Evolutionary conservation across 2,797 vertebrate genomes (phyloP), one percentile per base, ranked within the genome.

Genomic region (Aselliscus stoliczkanus): DNA sequence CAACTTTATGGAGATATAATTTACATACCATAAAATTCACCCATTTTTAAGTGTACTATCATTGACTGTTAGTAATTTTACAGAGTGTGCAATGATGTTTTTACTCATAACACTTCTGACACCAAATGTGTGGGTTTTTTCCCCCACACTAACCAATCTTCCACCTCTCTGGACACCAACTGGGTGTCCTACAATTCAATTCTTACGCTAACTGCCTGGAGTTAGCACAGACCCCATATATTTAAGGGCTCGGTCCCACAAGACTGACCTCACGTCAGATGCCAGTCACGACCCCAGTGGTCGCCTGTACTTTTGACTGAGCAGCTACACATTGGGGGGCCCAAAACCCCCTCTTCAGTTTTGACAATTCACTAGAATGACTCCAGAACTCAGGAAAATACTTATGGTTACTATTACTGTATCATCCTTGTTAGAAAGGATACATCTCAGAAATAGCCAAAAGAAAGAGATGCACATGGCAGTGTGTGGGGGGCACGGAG

Each of bases 171-270:
- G 47, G 76, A 17, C 2, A 47, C 23, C 37, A 27, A 1, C 1
- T 17, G 39, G 23, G 47, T 58, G 52, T 56, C 62, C 29, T 10
- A 56, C 37, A 34, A 12, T 14, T 7, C 31, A 11, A 9, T 37
- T 60, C 7, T 0, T 12, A 37, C 5, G 7, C 39, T 72, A 15
- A n/a, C 4, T 13, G 2, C 29, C 5, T 0, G 18, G 52, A 37
- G 31, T 47, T 29, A 6, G 31, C 58, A 39, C 39, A 37, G 52
- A 70, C 23, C 37, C 37, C 52, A 20, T 2, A 58, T 6, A 50
- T 50, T 50, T 50, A 50, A 50, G 47, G 47, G 47, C 47, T 50
- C 47, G 14, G 44, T 50, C 47, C 47, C 47, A 50, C 14, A 15
- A 50, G 47, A 50, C 47, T 50, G 47, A 50, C 14, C 47, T 50